A percentile compares a stretch with the other conserved stretches of the same genome.
Evolutionary conservation across 2,797 vertebrate species (phyloP).

Genomic region (Pseudochirops corinnae): DNA sequence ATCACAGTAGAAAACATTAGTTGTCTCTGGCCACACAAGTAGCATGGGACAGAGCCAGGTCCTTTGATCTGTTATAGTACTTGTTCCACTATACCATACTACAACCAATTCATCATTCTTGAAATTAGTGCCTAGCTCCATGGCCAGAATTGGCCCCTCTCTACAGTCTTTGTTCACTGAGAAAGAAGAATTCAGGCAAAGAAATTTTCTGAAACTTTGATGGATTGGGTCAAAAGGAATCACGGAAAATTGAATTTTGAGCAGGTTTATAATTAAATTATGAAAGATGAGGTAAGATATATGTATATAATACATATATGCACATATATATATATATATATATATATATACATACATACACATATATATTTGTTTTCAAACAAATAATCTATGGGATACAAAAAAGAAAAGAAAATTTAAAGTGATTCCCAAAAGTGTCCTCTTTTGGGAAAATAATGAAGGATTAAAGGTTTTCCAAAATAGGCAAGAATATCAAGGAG

Average conservation of each 20-base stretch:
- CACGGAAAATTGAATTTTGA: constrained; percentile 37
- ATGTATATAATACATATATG: not conserved
- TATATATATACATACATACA: not conserved
- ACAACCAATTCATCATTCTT: not conserved
- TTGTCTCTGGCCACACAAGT: not conserved
- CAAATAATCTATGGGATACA: constrained; percentile 23
- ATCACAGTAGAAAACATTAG: not conserved
- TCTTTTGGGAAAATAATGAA: constrained; percentile 36
- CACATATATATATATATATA: not conserved
- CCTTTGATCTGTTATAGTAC: not conserved
- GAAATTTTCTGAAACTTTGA: not conserved
- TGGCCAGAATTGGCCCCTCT: constrained; percentile 10
- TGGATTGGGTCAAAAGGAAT: constrained; percentile 14
- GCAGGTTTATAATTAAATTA: constrained; percentile 47
- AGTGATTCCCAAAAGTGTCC: constrained; percentile 19
- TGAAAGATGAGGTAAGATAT: constrained; percentile 33
- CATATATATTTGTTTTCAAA: not conserved
- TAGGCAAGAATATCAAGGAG: constrained; percentile 14
- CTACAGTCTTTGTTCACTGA: not conserved
- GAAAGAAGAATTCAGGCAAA: constrained; percentile 27
- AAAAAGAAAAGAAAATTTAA: constrained; percentile 25
- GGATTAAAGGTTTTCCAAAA: constrained; percentile 16
- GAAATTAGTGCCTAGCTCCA: not conserved
- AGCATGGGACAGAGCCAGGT: not conserved
- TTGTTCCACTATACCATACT: not conserved